Conservation (phyloP, 2,797 vertebrate species). For the Allobates femoralis region DNA sequence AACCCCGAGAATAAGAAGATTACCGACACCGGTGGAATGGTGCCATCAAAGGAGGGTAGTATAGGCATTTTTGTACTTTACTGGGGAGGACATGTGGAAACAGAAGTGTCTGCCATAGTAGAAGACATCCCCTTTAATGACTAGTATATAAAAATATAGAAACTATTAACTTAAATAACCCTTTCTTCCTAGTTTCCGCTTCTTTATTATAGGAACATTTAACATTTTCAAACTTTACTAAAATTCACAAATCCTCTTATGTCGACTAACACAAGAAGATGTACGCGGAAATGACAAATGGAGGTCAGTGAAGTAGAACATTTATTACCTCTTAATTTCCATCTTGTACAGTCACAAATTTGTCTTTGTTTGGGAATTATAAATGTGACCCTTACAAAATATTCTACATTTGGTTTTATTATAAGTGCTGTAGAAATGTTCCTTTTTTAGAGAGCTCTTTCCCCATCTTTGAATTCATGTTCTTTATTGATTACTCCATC, state of each 20-base stretch:
- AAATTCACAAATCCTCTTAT: background rate
- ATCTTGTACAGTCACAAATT: background rate
- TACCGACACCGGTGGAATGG: no score
- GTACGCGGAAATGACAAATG: background rate
- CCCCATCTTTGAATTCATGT: background rate
- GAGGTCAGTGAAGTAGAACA: background rate
- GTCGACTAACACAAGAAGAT: background rate
- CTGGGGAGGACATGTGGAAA: no score
- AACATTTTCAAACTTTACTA: background rate
- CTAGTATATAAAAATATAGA: no score
- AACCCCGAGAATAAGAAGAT: no score
- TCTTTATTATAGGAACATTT: background rate
- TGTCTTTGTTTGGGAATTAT: background rate
- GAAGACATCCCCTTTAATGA: no score
- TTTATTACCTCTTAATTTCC: background rate
- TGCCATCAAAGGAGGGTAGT: no score
- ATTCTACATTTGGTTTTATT: background rate
- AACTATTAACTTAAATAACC: background rate
- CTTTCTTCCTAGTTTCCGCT: background rate
- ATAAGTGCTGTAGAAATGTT: background rate
- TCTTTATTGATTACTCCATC: slow-evolving; percentile 14
- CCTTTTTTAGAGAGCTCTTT: background rate
- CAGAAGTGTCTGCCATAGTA: no score
- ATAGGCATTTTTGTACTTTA: no score
- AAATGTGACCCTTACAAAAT: slow-evolving; percentile 7